phyloP scores from a whole-genome alignment of 1,140 invertebrate species.

The Lepidurus apus region DNA sequence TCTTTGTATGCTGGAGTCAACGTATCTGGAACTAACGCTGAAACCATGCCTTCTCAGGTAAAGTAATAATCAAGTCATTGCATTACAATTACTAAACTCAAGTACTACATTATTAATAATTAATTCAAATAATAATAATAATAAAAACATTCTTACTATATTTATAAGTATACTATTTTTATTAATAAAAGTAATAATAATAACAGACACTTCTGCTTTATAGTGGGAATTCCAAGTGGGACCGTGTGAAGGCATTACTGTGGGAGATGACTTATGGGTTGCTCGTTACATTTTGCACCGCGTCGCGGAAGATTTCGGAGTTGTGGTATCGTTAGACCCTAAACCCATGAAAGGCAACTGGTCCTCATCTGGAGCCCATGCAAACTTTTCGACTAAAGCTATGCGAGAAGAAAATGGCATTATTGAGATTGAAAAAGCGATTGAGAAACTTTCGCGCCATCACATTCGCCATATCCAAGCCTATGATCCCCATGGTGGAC shows the following conservation, averaged over 20 bases:
- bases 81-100: no score
- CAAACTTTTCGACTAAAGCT: slow-evolving; percentile 54
- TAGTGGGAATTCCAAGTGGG: slow-evolving; percentile 46
- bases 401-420: slow-evolving; percentile 54
- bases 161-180: no score
- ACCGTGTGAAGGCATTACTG: slow-evolving; percentile 52
- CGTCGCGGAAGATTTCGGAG: slow-evolving; percentile 57
- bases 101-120: no score
- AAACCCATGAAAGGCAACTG: slow-evolving; percentile 57
- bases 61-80: not conserved
- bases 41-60: slow-evolving; percentile 58
- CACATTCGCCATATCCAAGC: slow-evolving; percentile 54
- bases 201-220: not conserved
- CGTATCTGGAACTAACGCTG: slow-evolving; percentile 57
- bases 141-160: no score
- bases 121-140: no score
- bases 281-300: slow-evolving; percentile 54
- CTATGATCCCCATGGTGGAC: slow-evolving; percentile 55
- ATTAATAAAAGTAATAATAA: no score
- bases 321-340: slow-evolving; percentile 55
- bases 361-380: slow-evolving; percentile 60
- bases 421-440: slow-evolving; percentile 49
- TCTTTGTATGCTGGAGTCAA: slow-evolving; percentile 58
- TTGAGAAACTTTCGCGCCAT: slow-evolving; percentile 50
- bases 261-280: slow-evolving; percentile 59